Percentiles rank a stretch among this genome's conserved stretches.
These are phyloP conservation scores for Sepiola atlantica DNA, from an alignment of 2,888 invertebrate genomes.

Conservation along the genomic window DNA sequence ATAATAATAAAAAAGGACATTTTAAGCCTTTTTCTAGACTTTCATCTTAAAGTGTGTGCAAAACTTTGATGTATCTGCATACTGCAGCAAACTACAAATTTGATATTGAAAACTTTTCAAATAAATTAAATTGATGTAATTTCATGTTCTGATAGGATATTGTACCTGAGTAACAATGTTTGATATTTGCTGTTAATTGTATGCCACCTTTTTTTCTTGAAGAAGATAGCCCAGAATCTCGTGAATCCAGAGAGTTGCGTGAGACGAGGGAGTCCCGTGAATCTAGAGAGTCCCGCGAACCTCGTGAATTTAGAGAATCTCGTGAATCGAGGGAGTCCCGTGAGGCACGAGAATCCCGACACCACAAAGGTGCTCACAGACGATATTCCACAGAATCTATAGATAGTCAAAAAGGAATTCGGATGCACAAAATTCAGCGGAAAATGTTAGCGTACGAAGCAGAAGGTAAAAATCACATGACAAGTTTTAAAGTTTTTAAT, in stretches of 20 bases:
- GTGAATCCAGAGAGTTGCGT: neutral
- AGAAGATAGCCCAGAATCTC: constrained; percentile 39
- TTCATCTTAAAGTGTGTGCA: no score
- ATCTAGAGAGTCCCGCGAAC: neutral
- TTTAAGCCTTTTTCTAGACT: no score
- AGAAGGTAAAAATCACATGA: constrained; percentile 58
- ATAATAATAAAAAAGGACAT: no score
- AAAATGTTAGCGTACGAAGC: constrained; percentile 64
- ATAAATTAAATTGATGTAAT: no score
- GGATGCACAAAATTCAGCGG: constrained; percentile 53
- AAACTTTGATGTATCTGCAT: no score
- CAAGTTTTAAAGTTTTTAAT: no score
- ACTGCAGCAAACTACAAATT: no score
- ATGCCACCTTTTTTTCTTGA: neutral
- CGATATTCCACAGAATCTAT: constrained; percentile 74
- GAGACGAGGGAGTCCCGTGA: neutral
- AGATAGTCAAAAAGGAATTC: constrained; percentile 65
- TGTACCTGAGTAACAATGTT: no score
- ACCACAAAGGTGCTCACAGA: constrained; percentile 55
- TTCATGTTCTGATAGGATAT: no score
- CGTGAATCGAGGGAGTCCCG: constrained; percentile 23
- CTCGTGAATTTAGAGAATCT: neutral
- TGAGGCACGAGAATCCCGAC: constrained; percentile 36
- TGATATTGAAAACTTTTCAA: no score
- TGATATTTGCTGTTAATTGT: neutral